phyloP scores from a whole-genome alignment of 1,140 invertebrate species.

The Bombus waltoni region DNA sequence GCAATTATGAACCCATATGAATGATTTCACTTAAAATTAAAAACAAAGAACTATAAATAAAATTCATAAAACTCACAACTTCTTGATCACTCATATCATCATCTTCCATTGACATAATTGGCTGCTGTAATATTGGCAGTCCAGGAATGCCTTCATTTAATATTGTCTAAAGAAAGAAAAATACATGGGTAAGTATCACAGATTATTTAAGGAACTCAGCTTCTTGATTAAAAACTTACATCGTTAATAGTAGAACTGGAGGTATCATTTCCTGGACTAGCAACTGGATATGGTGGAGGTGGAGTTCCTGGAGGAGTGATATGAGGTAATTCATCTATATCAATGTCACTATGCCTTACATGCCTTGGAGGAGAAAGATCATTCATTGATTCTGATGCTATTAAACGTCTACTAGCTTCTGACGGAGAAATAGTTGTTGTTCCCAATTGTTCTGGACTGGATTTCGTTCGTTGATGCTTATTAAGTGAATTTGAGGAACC shows the following conservation, averaged over 20 bases:
- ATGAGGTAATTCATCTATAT: constrained; percentile 74
- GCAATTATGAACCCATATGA: constrained; percentile 40
- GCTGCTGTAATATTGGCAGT: constrained; percentile 84
- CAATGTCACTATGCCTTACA: constrained; percentile 68
- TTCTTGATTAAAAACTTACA: constrained; percentile 62
- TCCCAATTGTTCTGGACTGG: constrained; percentile 86
- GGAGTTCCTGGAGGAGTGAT: constrained; percentile 92
- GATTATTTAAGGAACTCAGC: background rate
- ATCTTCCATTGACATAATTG: constrained; percentile 97
- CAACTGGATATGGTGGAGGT: constrained; percentile 90
- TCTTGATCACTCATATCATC: constrained; percentile 95
- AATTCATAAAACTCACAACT: constrained; percentile 83
- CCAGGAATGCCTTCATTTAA: constrained; percentile 75
- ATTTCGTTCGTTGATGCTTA: constrained; percentile 88
- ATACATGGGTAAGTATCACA: background rate
- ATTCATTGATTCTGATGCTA: constrained; percentile 86
- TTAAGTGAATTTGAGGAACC: constrained; percentile 74
- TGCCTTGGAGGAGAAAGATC: constrained; percentile 82
- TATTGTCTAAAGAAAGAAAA: constrained; percentile 43
- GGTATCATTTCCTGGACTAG: constrained; percentile 74
- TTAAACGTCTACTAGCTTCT: constrained; percentile 82
- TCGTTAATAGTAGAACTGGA: constrained; percentile 77
- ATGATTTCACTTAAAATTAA: constrained; percentile 19
- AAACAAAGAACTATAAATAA: constrained; percentile 23
- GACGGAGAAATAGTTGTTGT: constrained; percentile 79